Percentiles rank a stretch among this genome's conserved stretches.
These are phyloP conservation scores for Prionace glauca DNA, from an alignment of 2,797 vertebrate genomes.

Conservation along the genomic window DNA sequence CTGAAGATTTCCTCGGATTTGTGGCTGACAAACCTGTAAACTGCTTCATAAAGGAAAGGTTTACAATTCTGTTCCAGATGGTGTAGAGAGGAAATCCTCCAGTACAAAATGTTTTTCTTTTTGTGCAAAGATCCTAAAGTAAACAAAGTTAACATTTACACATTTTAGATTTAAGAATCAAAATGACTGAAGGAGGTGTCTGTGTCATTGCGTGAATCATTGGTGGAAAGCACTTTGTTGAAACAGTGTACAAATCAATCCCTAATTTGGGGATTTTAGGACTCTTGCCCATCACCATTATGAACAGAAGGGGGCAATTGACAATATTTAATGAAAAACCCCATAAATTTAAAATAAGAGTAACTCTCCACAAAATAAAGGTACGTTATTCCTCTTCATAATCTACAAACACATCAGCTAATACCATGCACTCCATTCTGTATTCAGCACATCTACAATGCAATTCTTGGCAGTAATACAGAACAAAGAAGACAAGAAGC, in stretches of 20 bases:
- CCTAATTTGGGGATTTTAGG: neutral
- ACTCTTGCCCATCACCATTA: neutral
- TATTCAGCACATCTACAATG: neutral
- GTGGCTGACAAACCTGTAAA: neutral
- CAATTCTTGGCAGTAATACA: neutral
- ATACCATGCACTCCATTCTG: neutral
- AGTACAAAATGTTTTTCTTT: neutral
- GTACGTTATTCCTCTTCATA: neutral
- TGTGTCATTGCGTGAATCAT: neutral
- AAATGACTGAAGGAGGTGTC: neutral
- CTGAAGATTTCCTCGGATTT: neutral
- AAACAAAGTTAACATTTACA: neutral
- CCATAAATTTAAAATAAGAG: neutral
- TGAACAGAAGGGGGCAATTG: neutral
- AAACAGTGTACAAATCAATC: neutral
- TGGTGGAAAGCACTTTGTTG: neutral
- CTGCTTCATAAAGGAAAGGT: neutral
- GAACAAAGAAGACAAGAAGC: neutral
- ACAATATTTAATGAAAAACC: neutral
- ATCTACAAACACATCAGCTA: neutral
- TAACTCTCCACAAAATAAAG: neutral
- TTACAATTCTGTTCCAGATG: neutral
- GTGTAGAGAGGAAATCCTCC: neutral
- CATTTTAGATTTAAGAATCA: neutral
- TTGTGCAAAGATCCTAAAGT: neutral